Evolutionary conservation across 2,113 vertebrate species (phyloP).

Genomic region (Anarrhichthys ocellatus): DNA sequence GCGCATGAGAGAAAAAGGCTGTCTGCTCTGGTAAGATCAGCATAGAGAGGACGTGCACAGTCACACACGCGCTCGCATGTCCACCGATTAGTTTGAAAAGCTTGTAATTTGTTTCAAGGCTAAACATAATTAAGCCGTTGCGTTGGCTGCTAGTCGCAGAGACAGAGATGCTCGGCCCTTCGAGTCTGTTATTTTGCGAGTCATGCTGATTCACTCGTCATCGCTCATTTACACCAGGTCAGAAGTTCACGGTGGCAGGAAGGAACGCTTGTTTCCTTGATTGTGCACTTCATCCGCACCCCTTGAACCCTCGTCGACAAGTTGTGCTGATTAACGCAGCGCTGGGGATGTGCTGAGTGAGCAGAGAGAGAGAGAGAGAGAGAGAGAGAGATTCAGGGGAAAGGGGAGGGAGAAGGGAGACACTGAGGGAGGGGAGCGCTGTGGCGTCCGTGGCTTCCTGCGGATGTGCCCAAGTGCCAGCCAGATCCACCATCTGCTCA

Average conservation of each 20-base stretch:
- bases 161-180: conserved; percentile 21
- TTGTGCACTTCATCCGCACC: conserved; percentile 48
- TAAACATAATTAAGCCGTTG: conserved; percentile 47
- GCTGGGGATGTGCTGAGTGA: conserved; percentile 34
- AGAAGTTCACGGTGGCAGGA: conserved; percentile 39
- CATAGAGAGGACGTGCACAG: conserved; percentile 5
- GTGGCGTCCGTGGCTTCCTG: conserved; percentile 75
- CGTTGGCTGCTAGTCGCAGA: conserved; percentile 20
- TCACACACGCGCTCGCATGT: conserved; percentile 12
- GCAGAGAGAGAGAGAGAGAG: conserved; percentile 29
- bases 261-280: conserved; percentile 35
- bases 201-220: conserved; percentile 38
- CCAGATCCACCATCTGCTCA: conserved; percentile 84
- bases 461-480: conserved; percentile 72
- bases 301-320: conserved; percentile 50
- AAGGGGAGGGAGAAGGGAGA: conserved; percentile 29
- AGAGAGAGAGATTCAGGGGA: conserved; percentile 8
- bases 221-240: conserved; percentile 36
- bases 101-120: conserved; percentile 51
- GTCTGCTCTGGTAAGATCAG: conserved; percentile 23
- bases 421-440: conserved; percentile 23
- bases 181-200: conserved; percentile 11
- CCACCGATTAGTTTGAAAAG: conserved; percentile 41
- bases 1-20: conserved; percentile 28
- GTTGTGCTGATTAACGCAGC: conserved; percentile 69